Conservation (phyloP, 2,888 invertebrate genomes). For the Xestia c-nigrum region DNA sequence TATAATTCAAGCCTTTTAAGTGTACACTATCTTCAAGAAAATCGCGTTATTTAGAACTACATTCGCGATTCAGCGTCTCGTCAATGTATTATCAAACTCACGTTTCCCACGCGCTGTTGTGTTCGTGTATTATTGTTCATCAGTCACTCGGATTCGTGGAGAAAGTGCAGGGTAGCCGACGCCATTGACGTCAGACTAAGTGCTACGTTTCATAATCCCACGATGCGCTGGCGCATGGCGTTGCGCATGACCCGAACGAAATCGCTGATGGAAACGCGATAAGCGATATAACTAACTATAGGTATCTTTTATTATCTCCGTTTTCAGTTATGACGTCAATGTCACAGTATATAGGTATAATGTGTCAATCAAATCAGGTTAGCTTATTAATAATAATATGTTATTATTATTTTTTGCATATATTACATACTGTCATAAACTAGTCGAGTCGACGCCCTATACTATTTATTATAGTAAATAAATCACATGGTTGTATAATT, state of each 20-base stretch:
- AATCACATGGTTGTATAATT: conserved; percentile 7
- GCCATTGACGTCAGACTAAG: conserved; percentile 83
- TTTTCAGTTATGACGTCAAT: conserved; percentile 64
- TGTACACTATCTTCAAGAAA: neutral
- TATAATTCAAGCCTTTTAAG: neutral
- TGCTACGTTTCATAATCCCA: conserved; percentile 77
- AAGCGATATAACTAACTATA: conserved; percentile 57
- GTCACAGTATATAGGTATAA: conserved; percentile 22
- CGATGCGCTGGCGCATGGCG: conserved; percentile 61
- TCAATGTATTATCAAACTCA: conserved; percentile 50
- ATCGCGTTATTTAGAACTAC: neutral
- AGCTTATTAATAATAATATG: conserved; percentile 5
- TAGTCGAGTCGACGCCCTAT: neutral
- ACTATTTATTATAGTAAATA: neutral
- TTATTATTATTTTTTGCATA: conserved; percentile 15
- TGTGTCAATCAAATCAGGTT: conserved; percentile 44
- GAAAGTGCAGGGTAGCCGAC: conserved; percentile 81
- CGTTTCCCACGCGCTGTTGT: conserved; percentile 71
- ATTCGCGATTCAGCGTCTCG: conserved; percentile 12
- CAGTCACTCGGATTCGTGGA: conserved; percentile 71
- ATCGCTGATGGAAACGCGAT: conserved; percentile 66
- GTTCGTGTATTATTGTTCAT: conserved; percentile 54
- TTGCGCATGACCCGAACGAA: conserved; percentile 65
- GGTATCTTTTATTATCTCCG: conserved; percentile 46
- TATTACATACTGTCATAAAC: conserved; percentile 22